A percentile compares a stretch with the other conserved stretches of the same genome.
phyloP scores from a whole-genome alignment of 2,888 invertebrate species.

The Artemia sinica region DNA sequence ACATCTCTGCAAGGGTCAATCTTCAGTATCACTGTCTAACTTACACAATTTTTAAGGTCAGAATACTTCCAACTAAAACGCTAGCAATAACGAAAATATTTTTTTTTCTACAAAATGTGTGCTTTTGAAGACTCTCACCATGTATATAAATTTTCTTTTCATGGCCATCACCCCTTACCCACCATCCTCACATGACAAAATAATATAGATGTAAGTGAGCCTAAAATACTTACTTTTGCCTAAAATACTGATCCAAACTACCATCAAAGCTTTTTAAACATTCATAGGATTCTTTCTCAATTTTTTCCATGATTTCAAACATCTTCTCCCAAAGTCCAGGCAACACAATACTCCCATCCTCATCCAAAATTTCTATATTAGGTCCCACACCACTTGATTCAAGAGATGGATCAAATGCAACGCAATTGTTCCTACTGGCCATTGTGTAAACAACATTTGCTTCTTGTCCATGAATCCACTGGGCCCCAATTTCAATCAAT shows the following conservation, averaged over 20 bases:
- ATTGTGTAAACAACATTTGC: slow-evolving; percentile 70
- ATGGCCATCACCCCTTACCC: neutral
- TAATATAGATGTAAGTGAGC: no score
- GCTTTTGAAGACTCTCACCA: neutral
- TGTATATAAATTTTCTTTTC: neutral
- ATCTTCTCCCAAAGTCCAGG: slow-evolving; percentile 12
- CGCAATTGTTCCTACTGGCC: slow-evolving; percentile 16
- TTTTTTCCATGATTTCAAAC: slow-evolving; percentile 25
- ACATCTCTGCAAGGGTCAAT: no score
- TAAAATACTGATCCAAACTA: slow-evolving; percentile 32
- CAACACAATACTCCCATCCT: slow-evolving; percentile 15
- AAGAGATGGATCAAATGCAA: slow-evolving; percentile 13
- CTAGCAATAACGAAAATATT: no score
- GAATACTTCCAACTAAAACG: no score
- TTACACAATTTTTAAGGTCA: no score
- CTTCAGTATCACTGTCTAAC: no score
- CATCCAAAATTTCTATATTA: slow-evolving; percentile 18
- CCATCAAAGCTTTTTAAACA: slow-evolving; percentile 32
- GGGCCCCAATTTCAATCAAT: slow-evolving; percentile 64
- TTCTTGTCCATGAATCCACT: slow-evolving; percentile 80
- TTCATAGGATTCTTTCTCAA: slow-evolving; percentile 30
- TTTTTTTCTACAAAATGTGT: neutral
- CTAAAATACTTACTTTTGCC: slow-evolving; percentile 29
- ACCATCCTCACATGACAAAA: neutral
- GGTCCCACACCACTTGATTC: slow-evolving; percentile 19